Evolutionary conservation across 2,888 invertebrate species (phyloP), one percentile per base, ranked within the genome.

Genomic region (Drosophila monieri): DNA sequence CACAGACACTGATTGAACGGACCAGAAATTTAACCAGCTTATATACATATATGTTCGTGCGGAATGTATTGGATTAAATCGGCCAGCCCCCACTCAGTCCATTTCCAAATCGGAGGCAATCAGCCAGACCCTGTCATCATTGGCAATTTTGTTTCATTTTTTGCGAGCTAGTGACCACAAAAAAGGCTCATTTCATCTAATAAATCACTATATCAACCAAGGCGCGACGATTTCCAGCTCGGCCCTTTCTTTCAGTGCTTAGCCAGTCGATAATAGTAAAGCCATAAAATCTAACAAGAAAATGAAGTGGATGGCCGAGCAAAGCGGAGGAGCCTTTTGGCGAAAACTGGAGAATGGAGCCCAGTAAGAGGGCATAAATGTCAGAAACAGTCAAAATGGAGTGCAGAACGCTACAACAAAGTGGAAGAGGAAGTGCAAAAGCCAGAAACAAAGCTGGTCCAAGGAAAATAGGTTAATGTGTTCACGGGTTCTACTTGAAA

Each of bases 381-480:
- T 83, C 88, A 85, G 79, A 67, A 79, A 69, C 88, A 85, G 86
- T 83, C 73, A 78, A 64, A 88, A 85, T 87, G 76, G 65, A 68
- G 69, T 37, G 57, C 65, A 58, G 56, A 74, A 73, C 60, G 61
- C 46, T 32, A 9, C 72, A 71, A 53, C 44, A 55, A 61, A 37
- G 70, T 47, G 4, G 30, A 10, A 32, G 32, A 48, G 52, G 14
- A 23, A 43, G 32, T 21, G 46, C 23, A 35, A 64, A 21, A 21
- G 35, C 30, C 23, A 15, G 47, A 43, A 37, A 44, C 55, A 46
- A 39, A 43, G 32, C 32, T 32, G 18, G 48, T 9, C 30, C 62
- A 48, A 49, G 52, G 43, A 64, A 62, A 62, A 51, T 51, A 27
- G 62, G 65, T 64, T 64, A 62, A 64, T 43, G 32, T 64, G 49